phyloP scores from a whole-genome alignment of 1,140 invertebrate genomes.

The Danaus melanippus region DNA sequence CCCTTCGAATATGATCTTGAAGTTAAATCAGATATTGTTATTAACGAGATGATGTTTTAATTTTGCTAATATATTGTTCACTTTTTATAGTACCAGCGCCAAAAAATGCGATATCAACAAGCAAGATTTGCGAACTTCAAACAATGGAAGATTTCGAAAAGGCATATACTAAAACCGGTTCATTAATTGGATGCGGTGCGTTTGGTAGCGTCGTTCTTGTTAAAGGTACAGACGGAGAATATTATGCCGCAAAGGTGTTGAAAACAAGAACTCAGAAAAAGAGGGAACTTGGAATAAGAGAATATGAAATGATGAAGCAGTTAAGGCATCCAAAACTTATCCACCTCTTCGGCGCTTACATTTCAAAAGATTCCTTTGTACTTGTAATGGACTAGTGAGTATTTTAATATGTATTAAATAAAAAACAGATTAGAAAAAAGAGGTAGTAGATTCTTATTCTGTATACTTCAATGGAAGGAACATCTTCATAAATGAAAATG shows the following conservation, averaged over 20 bases:
- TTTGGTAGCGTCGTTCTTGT: slow-evolving; percentile 86
- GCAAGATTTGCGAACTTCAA: slow-evolving; percentile 16
- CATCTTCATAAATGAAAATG: no score
- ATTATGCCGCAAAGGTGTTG: slow-evolving; percentile 93
- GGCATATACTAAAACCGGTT: slow-evolving; percentile 43
- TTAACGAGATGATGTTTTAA: neutral
- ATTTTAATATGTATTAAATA: slow-evolving; percentile 1
- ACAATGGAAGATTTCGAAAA: slow-evolving; percentile 22
- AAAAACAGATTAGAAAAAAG: slow-evolving; percentile 1
- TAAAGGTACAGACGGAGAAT: slow-evolving; percentile 78
- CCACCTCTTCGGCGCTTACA: slow-evolving; percentile 89
- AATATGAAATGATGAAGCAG: slow-evolving; percentile 94
- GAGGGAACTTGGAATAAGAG: slow-evolving; percentile 84
- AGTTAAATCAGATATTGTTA: no score
- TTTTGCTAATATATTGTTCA: neutral
- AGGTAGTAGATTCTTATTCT: neutral
- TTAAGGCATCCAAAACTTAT: slow-evolving; percentile 92
- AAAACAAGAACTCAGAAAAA: slow-evolving; percentile 86
- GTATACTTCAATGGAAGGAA: no score
- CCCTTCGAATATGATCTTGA: no score
- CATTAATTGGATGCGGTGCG: slow-evolving; percentile 86
- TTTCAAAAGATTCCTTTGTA: slow-evolving; percentile 87
- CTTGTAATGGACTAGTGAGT: slow-evolving; percentile 97
- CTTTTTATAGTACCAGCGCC: slow-evolving; percentile 12
- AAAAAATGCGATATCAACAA: slow-evolving; percentile 4